Percentiles rank a stretch among this genome's conserved stretches.
Conservation (phyloP, 1,140 invertebrate species). For the Hycleus phaleratus region DNA sequence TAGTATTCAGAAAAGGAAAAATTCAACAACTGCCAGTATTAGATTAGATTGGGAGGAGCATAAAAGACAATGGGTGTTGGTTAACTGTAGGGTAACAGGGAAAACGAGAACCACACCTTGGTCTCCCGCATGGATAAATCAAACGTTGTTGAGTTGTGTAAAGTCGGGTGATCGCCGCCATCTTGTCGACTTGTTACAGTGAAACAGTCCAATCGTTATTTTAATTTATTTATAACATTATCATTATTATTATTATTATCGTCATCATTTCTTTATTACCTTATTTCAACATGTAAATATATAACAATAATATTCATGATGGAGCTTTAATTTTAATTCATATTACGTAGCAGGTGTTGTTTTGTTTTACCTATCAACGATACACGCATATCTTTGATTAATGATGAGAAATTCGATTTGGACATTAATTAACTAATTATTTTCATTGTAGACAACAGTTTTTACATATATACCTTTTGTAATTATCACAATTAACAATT, state of each 20-base stretch:
- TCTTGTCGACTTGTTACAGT: conserved; percentile 23
- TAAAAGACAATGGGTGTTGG: conserved; percentile 26
- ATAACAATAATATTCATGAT: conserved; percentile 10
- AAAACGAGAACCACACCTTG: conserved; percentile 24
- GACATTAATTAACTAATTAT: conserved; percentile 5
- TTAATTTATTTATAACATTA: conserved; percentile 11
- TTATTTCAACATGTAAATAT: conserved; percentile 16
- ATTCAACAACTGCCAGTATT: conserved; percentile 6
- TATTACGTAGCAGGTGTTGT: conserved; percentile 29
- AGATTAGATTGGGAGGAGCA: conserved; percentile 26
- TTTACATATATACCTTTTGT: too few species aligned
- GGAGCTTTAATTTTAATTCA: conserved; percentile 26
- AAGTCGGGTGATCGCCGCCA: conserved; percentile 17
- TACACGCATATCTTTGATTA: conserved; percentile 5
- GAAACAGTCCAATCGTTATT: conserved; percentile 19
- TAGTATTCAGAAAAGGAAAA: too few species aligned
- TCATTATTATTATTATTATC: not conserved
- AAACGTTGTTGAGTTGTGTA: conserved; percentile 9
- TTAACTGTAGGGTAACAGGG: conserved; percentile 24
- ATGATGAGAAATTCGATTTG: conserved; percentile 1
- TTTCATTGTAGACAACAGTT: not conserved
- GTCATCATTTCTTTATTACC: not conserved
- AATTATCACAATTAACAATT: too few species aligned
- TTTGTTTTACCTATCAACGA: conserved; percentile 29
- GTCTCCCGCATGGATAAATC: conserved; percentile 15